Conservation (phyloP, 1,140 invertebrate species). For the Hypsibius dujardini region DNA sequence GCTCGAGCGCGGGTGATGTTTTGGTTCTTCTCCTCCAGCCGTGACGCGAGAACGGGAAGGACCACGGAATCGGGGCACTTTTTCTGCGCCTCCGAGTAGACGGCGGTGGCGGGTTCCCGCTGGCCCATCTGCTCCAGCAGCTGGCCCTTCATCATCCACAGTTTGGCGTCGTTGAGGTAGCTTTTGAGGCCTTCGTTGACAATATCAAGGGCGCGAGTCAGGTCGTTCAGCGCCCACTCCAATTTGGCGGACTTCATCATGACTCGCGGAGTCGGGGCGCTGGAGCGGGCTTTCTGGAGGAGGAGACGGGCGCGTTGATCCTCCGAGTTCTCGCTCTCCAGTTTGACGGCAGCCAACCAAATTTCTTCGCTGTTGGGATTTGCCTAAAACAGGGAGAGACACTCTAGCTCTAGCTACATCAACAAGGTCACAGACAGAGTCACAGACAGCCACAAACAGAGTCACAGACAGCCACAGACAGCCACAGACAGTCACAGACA, state of each 20-base stretch:
- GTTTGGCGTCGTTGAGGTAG: slow-evolving; percentile 78
- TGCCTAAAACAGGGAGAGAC: slow-evolving; percentile 40
- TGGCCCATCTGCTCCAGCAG: slow-evolving; percentile 69
- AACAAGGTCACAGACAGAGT: neutral
- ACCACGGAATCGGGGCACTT: slow-evolving; percentile 75
- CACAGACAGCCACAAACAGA: neutral
- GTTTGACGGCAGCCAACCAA: slow-evolving; percentile 95
- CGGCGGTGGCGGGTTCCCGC: slow-evolving; percentile 61
- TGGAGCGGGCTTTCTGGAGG: slow-evolving; percentile 77
- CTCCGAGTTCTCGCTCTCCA: slow-evolving; percentile 95
- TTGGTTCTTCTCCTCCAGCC: slow-evolving; percentile 66
- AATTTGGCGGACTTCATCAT: slow-evolving; percentile 97
- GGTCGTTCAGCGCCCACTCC: slow-evolving; percentile 86
- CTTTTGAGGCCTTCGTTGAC: slow-evolving; percentile 70
- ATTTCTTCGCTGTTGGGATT: slow-evolving; percentile 99
- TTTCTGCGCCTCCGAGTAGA: slow-evolving; percentile 70
- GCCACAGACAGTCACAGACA: neutral
- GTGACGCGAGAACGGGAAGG: slow-evolving; percentile 70
- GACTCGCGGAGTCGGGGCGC: slow-evolving; percentile 84
- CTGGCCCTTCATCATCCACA: slow-evolving; percentile 98
- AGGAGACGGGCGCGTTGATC: slow-evolving; percentile 80
- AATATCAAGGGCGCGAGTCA: slow-evolving; percentile 57
- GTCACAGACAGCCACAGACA: neutral
- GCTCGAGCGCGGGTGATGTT: slow-evolving; percentile 81
- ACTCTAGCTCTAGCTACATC: neutral